A percentile compares a stretch with the other conserved stretches of the same genome.
Evolutionary conservation across 2,113 vertebrate species (phyloP).

Genomic region (Cryptotis parvus): DNA sequence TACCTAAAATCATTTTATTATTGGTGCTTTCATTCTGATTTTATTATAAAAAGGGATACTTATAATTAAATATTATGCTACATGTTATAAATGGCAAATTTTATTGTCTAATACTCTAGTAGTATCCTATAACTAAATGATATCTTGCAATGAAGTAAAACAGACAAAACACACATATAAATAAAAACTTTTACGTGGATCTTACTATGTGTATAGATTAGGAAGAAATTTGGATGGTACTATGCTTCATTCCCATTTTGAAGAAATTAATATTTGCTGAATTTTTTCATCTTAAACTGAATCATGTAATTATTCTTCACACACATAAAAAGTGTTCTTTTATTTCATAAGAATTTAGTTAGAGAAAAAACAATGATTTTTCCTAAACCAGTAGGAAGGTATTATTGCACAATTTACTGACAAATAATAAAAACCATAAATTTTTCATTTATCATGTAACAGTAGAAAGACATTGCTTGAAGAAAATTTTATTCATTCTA

Average conservation of each 20-base stretch:
- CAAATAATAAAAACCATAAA: background rate
- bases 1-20: background rate
- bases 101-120: background rate
- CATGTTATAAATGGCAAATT: background rate
- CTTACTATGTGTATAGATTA: slow-evolving; percentile 18
- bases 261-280: background rate
- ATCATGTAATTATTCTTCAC: background rate
- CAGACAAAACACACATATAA: background rate
- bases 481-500: background rate
- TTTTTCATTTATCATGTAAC: slow-evolving; percentile 23
- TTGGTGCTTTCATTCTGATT: background rate
- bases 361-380: background rate
- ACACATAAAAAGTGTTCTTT: background rate
- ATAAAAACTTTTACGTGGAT: background rate
- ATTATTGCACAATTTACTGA: background rate
- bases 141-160: background rate
- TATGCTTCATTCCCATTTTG: background rate
- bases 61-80: slow-evolving; percentile 3
- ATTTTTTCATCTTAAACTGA: slow-evolving; percentile 10
- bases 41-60: background rate
- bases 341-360: slow-evolving; percentile 8
- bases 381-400: background rate
- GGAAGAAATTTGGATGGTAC: background rate
- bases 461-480: background rate
- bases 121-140: background rate